Percentiles rank a stretch among this genome's conserved stretches.
Evolutionary conservation across 2,797 vertebrate species (phyloP).

Genomic region (Jordanella pulchra): DNA sequence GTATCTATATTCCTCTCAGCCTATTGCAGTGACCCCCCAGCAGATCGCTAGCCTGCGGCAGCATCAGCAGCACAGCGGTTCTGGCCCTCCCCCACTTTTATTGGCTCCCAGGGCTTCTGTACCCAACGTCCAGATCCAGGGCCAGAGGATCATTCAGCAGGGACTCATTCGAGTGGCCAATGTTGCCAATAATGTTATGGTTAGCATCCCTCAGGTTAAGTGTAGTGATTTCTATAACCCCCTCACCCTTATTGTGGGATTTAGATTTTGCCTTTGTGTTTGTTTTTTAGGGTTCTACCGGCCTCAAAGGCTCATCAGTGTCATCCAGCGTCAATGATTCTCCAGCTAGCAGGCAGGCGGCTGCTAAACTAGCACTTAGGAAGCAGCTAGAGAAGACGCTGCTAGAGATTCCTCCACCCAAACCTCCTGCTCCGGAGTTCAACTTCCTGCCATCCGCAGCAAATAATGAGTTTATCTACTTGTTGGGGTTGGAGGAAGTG

Average conservation of each 20-base stretch:
- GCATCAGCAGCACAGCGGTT: slow-evolving; percentile 89
- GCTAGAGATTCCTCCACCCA: slow-evolving; percentile 95
- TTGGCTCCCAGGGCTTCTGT: slow-evolving; percentile 91
- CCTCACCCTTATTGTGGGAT: not conserved
- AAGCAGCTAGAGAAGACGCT: slow-evolving; percentile 98
- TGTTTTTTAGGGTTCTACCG: slow-evolving; percentile 83
- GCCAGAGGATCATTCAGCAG: slow-evolving; percentile 97
- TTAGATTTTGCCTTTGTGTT: not conserved
- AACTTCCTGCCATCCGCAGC: slow-evolving; percentile 97
- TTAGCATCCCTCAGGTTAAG: slow-evolving; percentile 92
- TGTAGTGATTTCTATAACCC: not conserved
- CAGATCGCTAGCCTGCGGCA: slow-evolving; percentile 90
- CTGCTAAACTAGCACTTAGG: slow-evolving; percentile 92
- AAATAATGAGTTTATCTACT: slow-evolving; percentile 98
- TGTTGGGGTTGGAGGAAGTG: slow-evolving; percentile 96
- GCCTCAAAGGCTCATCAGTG: slow-evolving; percentile 85
- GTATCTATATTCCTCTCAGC: slow-evolving; percentile 53
- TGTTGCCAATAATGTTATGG: slow-evolving; percentile 90
- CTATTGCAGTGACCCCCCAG: slow-evolving; percentile 81
- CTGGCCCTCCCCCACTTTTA: slow-evolving; percentile 92
- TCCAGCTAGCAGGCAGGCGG: slow-evolving; percentile 92
- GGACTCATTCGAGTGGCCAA: slow-evolving; percentile 96
- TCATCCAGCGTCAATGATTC: slow-evolving; percentile 84
- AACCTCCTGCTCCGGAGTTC: slow-evolving; percentile 93
- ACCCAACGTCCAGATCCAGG: slow-evolving; percentile 95